Base-by-base conservation (phyloP, 1,140 invertebrate genomes). In the Trachymyrmex cornetzi region DNA sequence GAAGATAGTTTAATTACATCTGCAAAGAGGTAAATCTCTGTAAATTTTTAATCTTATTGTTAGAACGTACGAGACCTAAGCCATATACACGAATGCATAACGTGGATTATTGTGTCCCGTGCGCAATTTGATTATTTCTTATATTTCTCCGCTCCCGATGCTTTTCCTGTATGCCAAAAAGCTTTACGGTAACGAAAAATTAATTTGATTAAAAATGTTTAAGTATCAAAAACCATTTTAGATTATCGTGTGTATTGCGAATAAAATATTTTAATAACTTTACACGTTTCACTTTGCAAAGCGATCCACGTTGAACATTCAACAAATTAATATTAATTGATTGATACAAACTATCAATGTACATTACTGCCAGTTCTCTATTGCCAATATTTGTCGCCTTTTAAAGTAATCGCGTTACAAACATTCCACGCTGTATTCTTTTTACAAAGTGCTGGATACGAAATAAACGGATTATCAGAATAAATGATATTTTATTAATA, bases 401-500 rank as follows among this genome's bases (percentile, higher is more conserved):
- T 30, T 34, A 34, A 84, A 63, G 74, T 34, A 67, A 84, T 75
- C 69, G 34, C 19, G 11, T 74, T n/a, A 59, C 24, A 75, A 59
- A 24, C 24, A 24, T 44, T 69, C 38, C 38, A 19, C n/a, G 16
- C 3, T 57, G 38, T 48, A 80, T 59, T 1, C 34, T 64, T n/a
- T 14, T 19, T 69, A 87, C 22, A 50, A 85, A 22, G 79, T 81
- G 81, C 34, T 64, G 55, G 77, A 82, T 86, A 89, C 27, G 53
- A 77, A 93, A 92, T 89, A 90, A 88, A 92, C 85, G 53, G 61
- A 90, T 92, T 93, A 92, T 92, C 91, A 93, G 90, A 93, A 93
- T 93, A 92, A 92, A 92, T 87, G 80, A 84, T 92, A 87, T 77
- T 93, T 93, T 93, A 93, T 93, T 92, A 91, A 87, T 92, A 88